A percentile compares a stretch with the other conserved stretches of the same genome.
These are phyloP conservation scores for Glyphotaelius pellucidus DNA, from an alignment of 2,888 invertebrate species.

Conservation along the genomic window DNA sequence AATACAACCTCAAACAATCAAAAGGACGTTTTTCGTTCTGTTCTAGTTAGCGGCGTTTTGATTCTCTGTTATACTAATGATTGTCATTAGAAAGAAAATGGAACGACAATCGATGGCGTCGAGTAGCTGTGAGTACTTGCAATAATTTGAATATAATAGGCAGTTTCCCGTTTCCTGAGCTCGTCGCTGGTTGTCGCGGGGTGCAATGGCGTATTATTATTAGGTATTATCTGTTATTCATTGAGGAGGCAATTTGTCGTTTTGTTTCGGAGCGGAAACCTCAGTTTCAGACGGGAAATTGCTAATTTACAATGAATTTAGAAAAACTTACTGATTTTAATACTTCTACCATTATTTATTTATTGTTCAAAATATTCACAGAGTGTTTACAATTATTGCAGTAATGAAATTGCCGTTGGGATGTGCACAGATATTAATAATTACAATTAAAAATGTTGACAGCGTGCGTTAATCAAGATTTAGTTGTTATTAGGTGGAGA, in stretches of 20 bases:
- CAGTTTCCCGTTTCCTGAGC: not conserved
- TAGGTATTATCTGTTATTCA: not conserved
- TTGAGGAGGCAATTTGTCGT: not conserved
- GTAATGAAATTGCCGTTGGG: too few relatives aligned
- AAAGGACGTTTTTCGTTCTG: too few relatives aligned
- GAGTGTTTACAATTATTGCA: too few relatives aligned
- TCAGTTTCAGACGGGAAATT: not conserved
- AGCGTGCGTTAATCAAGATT: too few relatives aligned
- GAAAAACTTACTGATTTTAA: not conserved
- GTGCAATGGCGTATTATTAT: not conserved
- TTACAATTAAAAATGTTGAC: too few relatives aligned
- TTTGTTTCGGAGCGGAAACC: not conserved
- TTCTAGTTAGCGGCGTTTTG: not conserved
- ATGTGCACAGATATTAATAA: too few relatives aligned
- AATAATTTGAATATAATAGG: not conserved
- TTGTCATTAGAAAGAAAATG: constrained; percentile 15
- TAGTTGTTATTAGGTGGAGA: too few relatives aligned
- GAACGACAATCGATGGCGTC: not conserved
- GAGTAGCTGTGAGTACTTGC: not conserved
- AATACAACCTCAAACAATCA: too few relatives aligned
- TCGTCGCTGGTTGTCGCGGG: not conserved
- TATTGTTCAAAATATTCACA: too few relatives aligned
- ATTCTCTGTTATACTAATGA: not conserved
- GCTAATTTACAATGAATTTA: not conserved
- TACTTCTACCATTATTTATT: too few relatives aligned